These are phyloP conservation scores for Diarsia brunnea DNA, from an alignment of 2,888 invertebrate species.

Conservation along the genomic window DNA sequence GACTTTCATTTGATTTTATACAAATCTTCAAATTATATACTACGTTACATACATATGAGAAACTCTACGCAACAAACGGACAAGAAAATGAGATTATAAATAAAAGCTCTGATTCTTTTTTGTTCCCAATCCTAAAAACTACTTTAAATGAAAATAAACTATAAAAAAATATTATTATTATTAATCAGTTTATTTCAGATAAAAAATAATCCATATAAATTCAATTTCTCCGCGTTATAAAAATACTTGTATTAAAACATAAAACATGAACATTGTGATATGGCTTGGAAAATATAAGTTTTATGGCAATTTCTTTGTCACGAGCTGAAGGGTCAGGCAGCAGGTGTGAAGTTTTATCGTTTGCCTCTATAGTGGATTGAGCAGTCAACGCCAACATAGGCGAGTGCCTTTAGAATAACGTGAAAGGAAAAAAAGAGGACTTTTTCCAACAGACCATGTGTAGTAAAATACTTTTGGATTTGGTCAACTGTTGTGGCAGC, in stretches of 20 bases:
- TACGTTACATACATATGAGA: not conserved
- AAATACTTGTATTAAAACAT: slow-evolving; percentile 34
- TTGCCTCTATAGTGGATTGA: slow-evolving; percentile 28
- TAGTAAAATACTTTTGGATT: not conserved
- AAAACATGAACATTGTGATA: slow-evolving; percentile 39
- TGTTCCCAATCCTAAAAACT: not conserved
- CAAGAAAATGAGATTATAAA: not conserved
- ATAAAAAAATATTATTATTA: slow-evolving; percentile 17
- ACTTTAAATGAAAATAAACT: slow-evolving; percentile 6
- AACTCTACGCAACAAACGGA: not conserved
- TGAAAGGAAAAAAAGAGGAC: not conserved
- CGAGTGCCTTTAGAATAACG: slow-evolving; percentile 1
- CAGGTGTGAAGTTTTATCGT: slow-evolving; percentile 47
- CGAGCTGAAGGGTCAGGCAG: slow-evolving; percentile 29
- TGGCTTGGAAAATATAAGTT: slow-evolving; percentile 40
- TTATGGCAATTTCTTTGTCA: slow-evolving; percentile 42
- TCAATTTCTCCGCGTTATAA: slow-evolving; percentile 13
- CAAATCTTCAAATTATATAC: not conserved
- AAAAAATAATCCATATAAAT: too few relatives aligned
- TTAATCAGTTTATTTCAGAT: too few relatives aligned
- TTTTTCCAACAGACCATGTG: not conserved
- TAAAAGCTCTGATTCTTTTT: not conserved
- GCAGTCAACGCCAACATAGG: slow-evolving; percentile 25
- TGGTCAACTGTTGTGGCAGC: not conserved
- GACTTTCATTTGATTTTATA: not conserved